Evolutionary conservation across 2,888 invertebrate genomes (phyloP).

Genomic region (Slavum lentiscoides): DNA sequence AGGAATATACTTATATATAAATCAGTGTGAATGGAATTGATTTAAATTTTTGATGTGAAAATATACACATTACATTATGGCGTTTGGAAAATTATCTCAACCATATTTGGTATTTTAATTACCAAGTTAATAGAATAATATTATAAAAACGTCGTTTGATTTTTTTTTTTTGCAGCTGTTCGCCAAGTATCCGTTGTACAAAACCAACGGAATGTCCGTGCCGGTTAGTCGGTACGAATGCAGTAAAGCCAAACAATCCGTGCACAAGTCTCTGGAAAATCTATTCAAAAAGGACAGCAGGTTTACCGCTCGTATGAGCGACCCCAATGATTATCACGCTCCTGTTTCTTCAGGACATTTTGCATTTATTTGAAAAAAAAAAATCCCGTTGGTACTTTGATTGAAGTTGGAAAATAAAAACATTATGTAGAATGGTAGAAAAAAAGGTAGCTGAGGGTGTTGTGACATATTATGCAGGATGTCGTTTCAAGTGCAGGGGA

Average conservation of each 20-base stretch:
- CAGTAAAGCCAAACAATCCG: conserved; percentile 23
- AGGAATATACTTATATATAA: too few relatives aligned
- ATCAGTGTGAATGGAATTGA: too few relatives aligned
- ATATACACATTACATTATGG: too few relatives aligned
- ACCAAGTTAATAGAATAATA: not conserved
- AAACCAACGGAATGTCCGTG: conserved; percentile 18
- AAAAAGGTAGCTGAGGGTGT: too few relatives aligned
- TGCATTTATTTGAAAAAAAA: conserved; percentile 18
- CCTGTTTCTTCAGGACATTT: conserved; percentile 23
- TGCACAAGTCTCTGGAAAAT: conserved; percentile 26
- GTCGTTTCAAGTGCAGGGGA: too few relatives aligned
- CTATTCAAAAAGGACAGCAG: conserved; percentile 32
- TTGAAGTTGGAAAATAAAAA: too few relatives aligned
- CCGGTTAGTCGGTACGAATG: conserved; percentile 17
- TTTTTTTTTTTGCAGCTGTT: conserved; percentile 17
- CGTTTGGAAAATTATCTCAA: too few relatives aligned
- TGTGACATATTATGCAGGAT: too few relatives aligned
- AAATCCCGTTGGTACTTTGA: too few relatives aligned
- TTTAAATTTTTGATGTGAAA: too few relatives aligned
- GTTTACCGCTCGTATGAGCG: conserved; percentile 26
- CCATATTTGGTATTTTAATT: not conserved
- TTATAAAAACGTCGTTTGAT: not conserved
- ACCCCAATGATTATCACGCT: conserved; percentile 19
- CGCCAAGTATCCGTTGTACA: conserved; percentile 42
- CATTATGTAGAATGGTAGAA: too few relatives aligned